Evolutionary conservation across 2,888 invertebrate genomes (phyloP), one percentile per base, ranked within the genome.

Genomic region (Julus scanicus): DNA sequence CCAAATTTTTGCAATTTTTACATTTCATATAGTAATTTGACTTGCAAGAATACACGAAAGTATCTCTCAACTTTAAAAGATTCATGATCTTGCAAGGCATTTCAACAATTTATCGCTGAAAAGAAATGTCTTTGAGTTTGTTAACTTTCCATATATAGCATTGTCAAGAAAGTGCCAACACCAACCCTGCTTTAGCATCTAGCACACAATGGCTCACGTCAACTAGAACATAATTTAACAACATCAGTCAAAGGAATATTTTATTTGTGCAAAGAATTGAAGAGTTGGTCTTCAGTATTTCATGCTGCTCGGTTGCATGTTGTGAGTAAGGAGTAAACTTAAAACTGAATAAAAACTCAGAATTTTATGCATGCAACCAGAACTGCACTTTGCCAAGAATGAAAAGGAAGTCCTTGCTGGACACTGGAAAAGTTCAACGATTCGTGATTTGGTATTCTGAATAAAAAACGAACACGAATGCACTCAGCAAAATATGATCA

Each of bases 221-320:
- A 71, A 71, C 71, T 17, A 71, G 71, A 29, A 71, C 71, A 29
- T 71, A 8, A 71, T 29, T 20, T 71, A 71, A 71, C n/a, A 71
- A 71, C 29, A 71, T 71, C 71, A 71, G 71, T 71, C 71, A 71
- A 71, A 29, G 29, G 71, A 71, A 71, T 63, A 63, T 63, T 53
- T 53, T n/a, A n/a, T 71, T 71, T 71, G 20, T 17, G 71, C 29
- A 3, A 71, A 29, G 29, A 6, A 71, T 29, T 2, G 71, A n/a
- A 6, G 63, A n/a, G n/a, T n/a, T 3, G 13, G n/a, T n/a, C 63
- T 63, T 13, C 63, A 63, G 48, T 29, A 20, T 71, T 71, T 71
- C 29, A 29, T 8, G 29, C 29, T 71, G 8, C 29, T 71, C 71
- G 71, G 17, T 71, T 71, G 20, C 71, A 6, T 29, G 9, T 71